Evolutionary conservation across 2,113 vertebrate species (phyloP), one percentile per base, ranked within the genome.

Genomic region (Erythrolamprus reginae): DNA sequence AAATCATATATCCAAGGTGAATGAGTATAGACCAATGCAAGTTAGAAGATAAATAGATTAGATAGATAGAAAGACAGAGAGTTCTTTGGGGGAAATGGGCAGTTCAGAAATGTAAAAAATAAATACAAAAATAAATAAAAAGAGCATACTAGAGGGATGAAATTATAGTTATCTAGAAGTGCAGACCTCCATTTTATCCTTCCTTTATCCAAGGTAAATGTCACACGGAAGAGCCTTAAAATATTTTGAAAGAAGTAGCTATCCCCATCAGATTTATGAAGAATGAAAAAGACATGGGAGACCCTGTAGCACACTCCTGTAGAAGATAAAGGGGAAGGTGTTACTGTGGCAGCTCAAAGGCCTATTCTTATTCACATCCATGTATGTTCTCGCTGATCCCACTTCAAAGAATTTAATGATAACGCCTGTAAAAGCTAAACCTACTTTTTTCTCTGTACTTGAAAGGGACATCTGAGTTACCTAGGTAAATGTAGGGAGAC

Each of bases 341-440:
- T 9, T 52, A 5, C 7, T 77, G 0, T 21, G 48, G 23, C 86
- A 92, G n/a, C 93, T 90, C 88, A 90, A 77, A 50, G 47, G 23
- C 53, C 85, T 82, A 90, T 89, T 48, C 50, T 84, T 56, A 45
- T 48, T 77, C 53, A 12, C 84, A 82, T 28, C 53, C 45, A 23
- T 50, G 42, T 48, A 51, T 13, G 10, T 58, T 92, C 23, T 0
- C 92, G 83, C 33, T 89, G 90, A 94, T 93, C 91, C 91, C 56
- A 86, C 91, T 94, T 92, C 93, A 96, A 95, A 95, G 92, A 86
- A 92, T 70, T 51, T 95, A 94, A 92, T 56, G 84, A 88, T 94
- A 96, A 93, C 45, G 83, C 38, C 88, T 90, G 61, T 90, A 89
- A 94, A 95, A 94, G 42, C 89, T 93, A 55, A 28, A 94, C 70